Evolutionary conservation across 2,113 vertebrate genomes (phyloP), one percentile per base, ranked within the genome.

Genomic region (Falco punctatus): DNA sequence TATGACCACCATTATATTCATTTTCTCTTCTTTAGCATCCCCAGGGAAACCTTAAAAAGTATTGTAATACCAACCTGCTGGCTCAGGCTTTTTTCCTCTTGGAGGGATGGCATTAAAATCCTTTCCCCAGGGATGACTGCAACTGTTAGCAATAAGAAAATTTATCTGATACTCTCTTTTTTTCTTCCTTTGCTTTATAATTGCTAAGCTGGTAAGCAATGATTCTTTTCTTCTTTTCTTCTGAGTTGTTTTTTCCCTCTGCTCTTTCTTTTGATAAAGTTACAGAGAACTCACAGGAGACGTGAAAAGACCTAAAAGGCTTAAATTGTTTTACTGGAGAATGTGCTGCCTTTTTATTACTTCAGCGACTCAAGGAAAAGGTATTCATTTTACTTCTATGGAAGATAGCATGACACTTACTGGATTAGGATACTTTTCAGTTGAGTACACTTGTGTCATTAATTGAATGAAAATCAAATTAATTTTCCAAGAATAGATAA

Each of bases 261-360:
- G 22, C 94, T 92, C 48, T 88, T 88, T 93, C 88, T 97, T 97
- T 93, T 96, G 95, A 91, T 93, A 89, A 89, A 89, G 64, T 67
- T 80, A 66, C 19, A 16, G 38, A 93, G 26, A 91, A 71, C 74
- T 74, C 88, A 58, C 65, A 92, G 88, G 86, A 97, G 79, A 86
- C 42, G 78, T 83, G 51, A 96, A 77, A 97, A 92, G 58, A 66
- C 83, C 92, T 95, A 96, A 85, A 96, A 92, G 71, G 65, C 64
- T 96, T 95, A 94, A 95, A 96, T 96, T 97, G 94, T 96, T 81
- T 91, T 67, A 95, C 90, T 84, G 88, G 59, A 97, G 97, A 96
- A 86, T 81, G 55, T 93, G 49, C 38, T 85, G 40, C 16, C 24
- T 92, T 95, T 97, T 96, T 92, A 72, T 93, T 91, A 92, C 72